phyloP scores from a whole-genome alignment of 2,888 invertebrate species.

The Rhagium mordax region DNA sequence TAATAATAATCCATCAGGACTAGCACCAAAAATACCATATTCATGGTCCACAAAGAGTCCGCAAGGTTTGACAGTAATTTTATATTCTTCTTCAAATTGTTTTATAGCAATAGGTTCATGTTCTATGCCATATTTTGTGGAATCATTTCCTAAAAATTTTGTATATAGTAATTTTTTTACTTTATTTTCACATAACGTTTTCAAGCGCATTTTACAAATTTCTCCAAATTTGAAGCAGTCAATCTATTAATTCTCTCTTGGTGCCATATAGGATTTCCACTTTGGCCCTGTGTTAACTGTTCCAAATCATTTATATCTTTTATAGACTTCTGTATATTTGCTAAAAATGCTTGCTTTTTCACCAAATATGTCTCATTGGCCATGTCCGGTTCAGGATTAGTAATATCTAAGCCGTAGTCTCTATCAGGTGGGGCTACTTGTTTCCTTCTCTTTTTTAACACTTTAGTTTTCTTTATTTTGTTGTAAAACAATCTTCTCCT shows the following conservation, averaged over 20 bases:
- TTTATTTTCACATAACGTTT: neutral
- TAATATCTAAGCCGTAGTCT: conserved; percentile 35
- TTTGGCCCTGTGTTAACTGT: conserved; percentile 21
- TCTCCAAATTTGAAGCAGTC: neutral
- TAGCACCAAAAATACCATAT: conserved; percentile 34
- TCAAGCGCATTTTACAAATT: neutral
- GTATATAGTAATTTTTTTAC: neutral
- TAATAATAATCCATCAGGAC: conserved; percentile 40
- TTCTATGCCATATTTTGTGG: neutral
- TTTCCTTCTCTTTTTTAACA: conserved; percentile 5
- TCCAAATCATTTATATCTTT: conserved; percentile 21
- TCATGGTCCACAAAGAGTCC: conserved; percentile 34
- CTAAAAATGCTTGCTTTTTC: conserved; percentile 22
- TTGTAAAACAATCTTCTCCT: conserved; percentile 7
- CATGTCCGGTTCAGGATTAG: neutral
- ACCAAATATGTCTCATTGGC: neutral
- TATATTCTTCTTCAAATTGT: neutral
- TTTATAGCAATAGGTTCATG: neutral
- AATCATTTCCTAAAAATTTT: neutral
- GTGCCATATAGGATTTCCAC: neutral
- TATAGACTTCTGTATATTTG: conserved; percentile 6
- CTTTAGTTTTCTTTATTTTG: neutral
- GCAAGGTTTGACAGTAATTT: conserved; percentile 10
- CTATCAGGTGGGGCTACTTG: conserved; percentile 30
- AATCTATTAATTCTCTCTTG: neutral